Percentiles rank a stretch among this genome's conserved stretches.
Conservation (phyloP, 2,113 vertebrate species). For the Egretta garzetta region DNA sequence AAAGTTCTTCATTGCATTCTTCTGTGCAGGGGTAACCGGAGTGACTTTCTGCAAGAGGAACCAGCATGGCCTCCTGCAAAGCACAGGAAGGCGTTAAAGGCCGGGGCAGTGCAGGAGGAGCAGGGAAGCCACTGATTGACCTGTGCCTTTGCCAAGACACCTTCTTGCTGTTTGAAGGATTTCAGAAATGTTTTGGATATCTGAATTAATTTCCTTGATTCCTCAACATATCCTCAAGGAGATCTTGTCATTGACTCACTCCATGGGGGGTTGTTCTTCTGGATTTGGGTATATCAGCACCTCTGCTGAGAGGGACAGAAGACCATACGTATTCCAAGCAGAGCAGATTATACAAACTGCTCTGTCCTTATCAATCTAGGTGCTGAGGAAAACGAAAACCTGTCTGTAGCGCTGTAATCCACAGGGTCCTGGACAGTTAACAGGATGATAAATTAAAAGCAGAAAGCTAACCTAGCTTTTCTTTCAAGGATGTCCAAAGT, state of each 20-base stretch:
- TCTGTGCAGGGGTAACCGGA: not conserved
- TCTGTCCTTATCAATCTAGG: not conserved
- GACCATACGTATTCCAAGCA: not conserved
- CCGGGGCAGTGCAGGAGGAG: not conserved
- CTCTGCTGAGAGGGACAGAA: not conserved
- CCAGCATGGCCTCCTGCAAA: not conserved
- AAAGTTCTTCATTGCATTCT: not conserved
- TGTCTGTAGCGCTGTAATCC: not conserved
- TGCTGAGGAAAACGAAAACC: not conserved
- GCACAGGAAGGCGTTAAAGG: not conserved
- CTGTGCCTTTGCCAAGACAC: not conserved
- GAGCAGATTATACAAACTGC: not conserved
- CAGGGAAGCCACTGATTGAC: not conserved
- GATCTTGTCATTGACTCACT: not conserved
- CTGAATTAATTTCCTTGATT: not conserved
- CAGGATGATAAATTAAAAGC: not conserved
- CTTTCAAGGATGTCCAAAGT: not conserved
- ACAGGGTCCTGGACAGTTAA: not conserved
- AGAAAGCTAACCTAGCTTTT: not conserved
- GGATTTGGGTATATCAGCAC: not conserved
- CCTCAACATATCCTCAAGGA: not conserved
- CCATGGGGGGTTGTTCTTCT: not conserved
- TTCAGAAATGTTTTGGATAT: not conserved
- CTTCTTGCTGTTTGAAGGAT: not conserved
- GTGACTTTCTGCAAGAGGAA: not conserved